A percentile compares a stretch with the other conserved stretches of the same genome.
Evolutionary conservation across 2,888 invertebrate species (phyloP).

Genomic region (Zygaena filipendulae): DNA sequence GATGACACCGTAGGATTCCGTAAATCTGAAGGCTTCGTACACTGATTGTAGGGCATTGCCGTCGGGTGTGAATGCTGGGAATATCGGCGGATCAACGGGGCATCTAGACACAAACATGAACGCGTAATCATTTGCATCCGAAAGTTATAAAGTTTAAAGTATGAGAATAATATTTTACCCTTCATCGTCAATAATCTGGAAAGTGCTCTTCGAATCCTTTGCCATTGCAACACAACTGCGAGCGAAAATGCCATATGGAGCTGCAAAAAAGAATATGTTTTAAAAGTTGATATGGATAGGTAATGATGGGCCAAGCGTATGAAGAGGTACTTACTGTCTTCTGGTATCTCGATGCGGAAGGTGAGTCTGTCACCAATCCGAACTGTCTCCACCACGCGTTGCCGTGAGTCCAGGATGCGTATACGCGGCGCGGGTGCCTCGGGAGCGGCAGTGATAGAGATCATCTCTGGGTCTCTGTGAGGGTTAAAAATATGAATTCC

Average conservation of each 20-base stretch:
- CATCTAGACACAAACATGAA: too few species aligned
- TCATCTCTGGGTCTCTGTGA: slow-evolving; percentile 91
- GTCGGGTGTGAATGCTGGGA: slow-evolving; percentile 91
- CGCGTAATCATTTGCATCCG: slow-evolving; percentile 13
- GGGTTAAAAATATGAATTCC: neutral
- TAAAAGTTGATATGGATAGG: too few species aligned
- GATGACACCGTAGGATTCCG: slow-evolving; percentile 95
- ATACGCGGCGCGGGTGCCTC: slow-evolving; percentile 95
- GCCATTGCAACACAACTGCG: slow-evolving; percentile 97
- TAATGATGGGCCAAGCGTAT: too few species aligned
- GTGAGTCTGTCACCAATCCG: slow-evolving; percentile 94
- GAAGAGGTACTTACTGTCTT: slow-evolving; percentile 93
- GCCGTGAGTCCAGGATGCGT: slow-evolving; percentile 86
- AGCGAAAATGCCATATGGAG: slow-evolving; percentile 95
- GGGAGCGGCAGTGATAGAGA: slow-evolving; percentile 94
- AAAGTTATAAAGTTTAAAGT: neutral
- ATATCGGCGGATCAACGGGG: slow-evolving; percentile 92
- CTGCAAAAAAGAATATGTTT: slow-evolving; percentile 65
- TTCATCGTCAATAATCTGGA: slow-evolving; percentile 95
- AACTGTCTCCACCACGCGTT: slow-evolving; percentile 92
- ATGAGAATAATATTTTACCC: too few species aligned
- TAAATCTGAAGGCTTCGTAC: slow-evolving; percentile 95
- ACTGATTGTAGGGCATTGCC: slow-evolving; percentile 91
- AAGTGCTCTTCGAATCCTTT: slow-evolving; percentile 94
- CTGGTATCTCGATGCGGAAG: slow-evolving; percentile 95